Evolutionary conservation across 2,113 vertebrate species (phyloP).

Genomic region (Saccopteryx leptura): DNA sequence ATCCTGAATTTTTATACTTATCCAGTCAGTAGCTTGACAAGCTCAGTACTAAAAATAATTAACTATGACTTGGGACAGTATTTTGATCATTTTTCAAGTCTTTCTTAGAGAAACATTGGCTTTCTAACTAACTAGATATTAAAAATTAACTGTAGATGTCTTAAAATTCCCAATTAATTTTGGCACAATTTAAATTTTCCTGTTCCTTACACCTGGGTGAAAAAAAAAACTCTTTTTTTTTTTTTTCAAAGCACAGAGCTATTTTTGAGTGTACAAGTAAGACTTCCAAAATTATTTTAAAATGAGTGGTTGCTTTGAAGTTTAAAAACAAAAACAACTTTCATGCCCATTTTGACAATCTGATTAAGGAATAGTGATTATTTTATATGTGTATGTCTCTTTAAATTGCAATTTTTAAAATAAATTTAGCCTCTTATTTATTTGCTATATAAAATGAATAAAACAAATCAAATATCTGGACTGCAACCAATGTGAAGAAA

Average conservation of each 20-base stretch:
- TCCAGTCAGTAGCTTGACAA: background rate
- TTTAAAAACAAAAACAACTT: slow-evolving; percentile 40
- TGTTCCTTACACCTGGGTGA: background rate
- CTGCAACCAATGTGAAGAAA: background rate
- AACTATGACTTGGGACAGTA: background rate
- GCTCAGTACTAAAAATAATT: background rate
- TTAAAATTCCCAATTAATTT: slow-evolving; percentile 8
- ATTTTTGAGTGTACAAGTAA: background rate
- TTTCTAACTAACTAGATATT: background rate
- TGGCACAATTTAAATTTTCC: background rate
- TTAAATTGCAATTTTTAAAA: background rate
- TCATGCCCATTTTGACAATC: background rate
- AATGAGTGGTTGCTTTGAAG: background rate
- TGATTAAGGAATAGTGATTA: background rate
- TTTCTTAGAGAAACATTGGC: background rate
- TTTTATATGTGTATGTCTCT: background rate
- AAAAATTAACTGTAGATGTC: background rate
- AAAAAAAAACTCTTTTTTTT: slow-evolving; percentile 17
- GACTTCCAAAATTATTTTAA: background rate
- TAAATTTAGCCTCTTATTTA: background rate
- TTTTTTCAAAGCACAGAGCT: background rate
- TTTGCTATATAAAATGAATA: slow-evolving; percentile 12
- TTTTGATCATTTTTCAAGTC: background rate
- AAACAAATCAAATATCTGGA: background rate
- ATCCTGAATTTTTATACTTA: background rate